Conservation (phyloP, 2,797 vertebrate genomes). For the Epinephelus malabaricus region DNA sequence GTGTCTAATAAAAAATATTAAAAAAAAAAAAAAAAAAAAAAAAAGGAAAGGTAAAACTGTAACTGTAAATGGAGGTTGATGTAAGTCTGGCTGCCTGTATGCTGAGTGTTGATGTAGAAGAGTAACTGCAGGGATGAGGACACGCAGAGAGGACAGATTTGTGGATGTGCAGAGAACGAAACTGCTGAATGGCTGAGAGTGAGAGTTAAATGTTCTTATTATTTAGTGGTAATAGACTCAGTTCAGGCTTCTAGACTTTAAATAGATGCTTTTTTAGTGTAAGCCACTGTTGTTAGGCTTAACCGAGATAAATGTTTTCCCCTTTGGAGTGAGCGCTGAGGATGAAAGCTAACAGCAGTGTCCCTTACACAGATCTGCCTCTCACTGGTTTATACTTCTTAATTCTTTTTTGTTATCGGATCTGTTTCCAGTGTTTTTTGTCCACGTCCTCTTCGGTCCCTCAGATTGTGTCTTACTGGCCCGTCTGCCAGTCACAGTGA, state of each 20-base stretch:
- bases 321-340: constrained; percentile 54
- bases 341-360: constrained; percentile 54
- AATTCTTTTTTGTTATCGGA: constrained; percentile 42
- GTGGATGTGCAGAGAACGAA: constrained; percentile 63
- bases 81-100: constrained; percentile 67
- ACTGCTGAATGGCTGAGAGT: constrained; percentile 65
- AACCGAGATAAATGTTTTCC: constrained; percentile 58
- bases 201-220: constrained; percentile 68
- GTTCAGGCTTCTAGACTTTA: constrained; percentile 77
- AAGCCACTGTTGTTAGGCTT: constrained; percentile 66
- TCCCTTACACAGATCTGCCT: constrained; percentile 53
- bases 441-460: constrained; percentile 22
- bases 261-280: constrained; percentile 68
- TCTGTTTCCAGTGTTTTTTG: constrained; percentile 19
- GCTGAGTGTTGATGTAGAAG: constrained; percentile 62
- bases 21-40: constrained; percentile 8
- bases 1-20: constrained; percentile 13
- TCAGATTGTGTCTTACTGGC: constrained; percentile 34
- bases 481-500: constrained; percentile 39
- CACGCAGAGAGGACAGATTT: constrained; percentile 51
- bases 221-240: constrained; percentile 74
- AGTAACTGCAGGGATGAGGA: constrained; percentile 64
- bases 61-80: constrained; percentile 67
- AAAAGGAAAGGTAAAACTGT: constrained; percentile 49
- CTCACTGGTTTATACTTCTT: constrained; percentile 52